phyloP scores from a whole-genome alignment of 2,888 invertebrate genomes.

The Diaphora mendica region DNA sequence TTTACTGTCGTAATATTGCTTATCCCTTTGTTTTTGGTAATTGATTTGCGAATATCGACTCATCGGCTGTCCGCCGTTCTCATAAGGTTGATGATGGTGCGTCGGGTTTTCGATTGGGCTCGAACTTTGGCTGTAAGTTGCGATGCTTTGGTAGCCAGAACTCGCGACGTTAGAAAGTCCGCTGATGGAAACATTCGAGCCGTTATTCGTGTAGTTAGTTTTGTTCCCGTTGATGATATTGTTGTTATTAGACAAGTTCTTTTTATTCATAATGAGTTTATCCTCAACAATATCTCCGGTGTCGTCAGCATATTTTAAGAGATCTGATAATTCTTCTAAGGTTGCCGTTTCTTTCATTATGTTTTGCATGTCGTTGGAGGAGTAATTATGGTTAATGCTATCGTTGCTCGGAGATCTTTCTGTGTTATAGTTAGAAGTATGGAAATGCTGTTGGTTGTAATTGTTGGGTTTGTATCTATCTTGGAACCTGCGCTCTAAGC shows the following conservation, averaged over 20 bases:
- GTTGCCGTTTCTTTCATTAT: conserved; percentile 86
- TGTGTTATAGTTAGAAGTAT: conserved; percentile 77
- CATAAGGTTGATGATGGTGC: conserved; percentile 77
- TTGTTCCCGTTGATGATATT: conserved; percentile 80
- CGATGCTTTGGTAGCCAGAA: conserved; percentile 95
- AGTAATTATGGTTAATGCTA: conserved; percentile 81
- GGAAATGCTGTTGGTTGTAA: conserved; percentile 76
- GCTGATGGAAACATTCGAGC: conserved; percentile 93
- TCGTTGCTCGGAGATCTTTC: conserved; percentile 81
- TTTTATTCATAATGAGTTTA: conserved; percentile 81
- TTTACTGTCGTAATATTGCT: conserved; percentile 82
- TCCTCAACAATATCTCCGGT: conserved; percentile 86
- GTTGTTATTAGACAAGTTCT: conserved; percentile 79
- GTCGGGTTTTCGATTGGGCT: conserved; percentile 91
- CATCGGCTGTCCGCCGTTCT: conserved; percentile 82
- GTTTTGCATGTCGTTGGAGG: conserved; percentile 78
- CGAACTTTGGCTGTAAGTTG: conserved; percentile 94
- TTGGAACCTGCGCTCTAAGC: conserved; percentile 81
- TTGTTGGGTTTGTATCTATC: conserved; percentile 82
- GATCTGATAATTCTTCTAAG: conserved; percentile 90
- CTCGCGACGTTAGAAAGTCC: conserved; percentile 92
- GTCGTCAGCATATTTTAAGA: conserved; percentile 91
- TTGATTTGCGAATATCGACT: conserved; percentile 82
- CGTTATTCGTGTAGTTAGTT: conserved; percentile 86
- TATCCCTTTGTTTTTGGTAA: conserved; percentile 84